Base-by-base conservation (phyloP, 2,888 invertebrate species). In the Lapara coniferarum region DNA sequence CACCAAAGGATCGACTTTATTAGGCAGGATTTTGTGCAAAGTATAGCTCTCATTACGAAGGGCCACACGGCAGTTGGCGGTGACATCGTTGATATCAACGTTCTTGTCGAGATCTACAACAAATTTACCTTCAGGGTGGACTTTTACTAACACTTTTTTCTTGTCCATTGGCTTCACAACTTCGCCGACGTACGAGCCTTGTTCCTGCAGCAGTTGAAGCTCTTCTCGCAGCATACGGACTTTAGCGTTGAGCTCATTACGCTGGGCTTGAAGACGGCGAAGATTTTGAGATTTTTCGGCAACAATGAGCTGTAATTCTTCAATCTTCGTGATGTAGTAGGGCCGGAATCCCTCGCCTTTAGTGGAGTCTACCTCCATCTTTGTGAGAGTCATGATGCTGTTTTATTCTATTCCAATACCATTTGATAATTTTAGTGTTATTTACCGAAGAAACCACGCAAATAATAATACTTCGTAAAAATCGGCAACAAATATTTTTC, bases 131-230 rank as follows among this genome's bases (percentile, higher is more conserved):
- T 99, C 99, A 0, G 99, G 99, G 87, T 99, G 99, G 0, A 99
- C 99, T 94, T 99, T 99, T 0, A 99, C 99, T 0, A 99, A 95
- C 0, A 99, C 99, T 90, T 99, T 99, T 93, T 99, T 99, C 90
- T 99, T 99, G 89, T 99, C 99, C 99, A 99, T 99, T 0, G 99
- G 99, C 87, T 99, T 99, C 0, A 99, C 99, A 6, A 99, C 99
- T 93, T 99, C 99, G 12, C 99, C 99, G 3, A 99, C 99, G 92
- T 99, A 99, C 19, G 99, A 99, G 14, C 99, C 99, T 88, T 99
- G 99, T 85, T 99, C 99, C 88, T 97, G 97, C 13, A 99, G 94
- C 44, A 99, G 95, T 92, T 99, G 99, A 0, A 99, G 94, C 87
- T 99, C 99, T 86, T 99, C 99, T 10, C 99, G 96, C 72, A 99